Base-by-base conservation (phyloP, 2,113 vertebrate genomes). In the Cyanoramphus novaezelandiae region DNA sequence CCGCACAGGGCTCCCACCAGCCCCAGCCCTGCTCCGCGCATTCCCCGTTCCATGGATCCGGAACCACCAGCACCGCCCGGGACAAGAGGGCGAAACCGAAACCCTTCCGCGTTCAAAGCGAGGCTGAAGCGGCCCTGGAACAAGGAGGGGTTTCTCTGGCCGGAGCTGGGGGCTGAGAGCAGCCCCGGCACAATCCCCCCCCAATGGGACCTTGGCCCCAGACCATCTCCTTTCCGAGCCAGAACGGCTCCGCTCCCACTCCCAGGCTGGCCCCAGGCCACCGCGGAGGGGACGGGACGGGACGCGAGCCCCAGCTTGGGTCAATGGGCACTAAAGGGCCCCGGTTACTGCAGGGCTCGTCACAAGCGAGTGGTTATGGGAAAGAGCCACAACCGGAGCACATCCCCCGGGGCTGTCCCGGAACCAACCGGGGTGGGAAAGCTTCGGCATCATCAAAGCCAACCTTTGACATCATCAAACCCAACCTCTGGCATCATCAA, bases 221-320 rank as follows among this genome's bases (percentile, higher is more conserved):
- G n/a, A n/a, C n/a, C n/a, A n/a, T n/a, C n/a, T n/a, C n/a, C 37
- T 44, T 55, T 31, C 52, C 0, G 1, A 75, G n/a, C 7, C 3
- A 10, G 41, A 85, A 7, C 0, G 2, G 29, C 4, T 6, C 18
- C 5, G 12, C 39, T 67, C 71, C 24, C 82, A 3, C 25, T 79
- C 35, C 20, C 65, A 65, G 23, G 4, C 44, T 17, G 2, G 7
- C 25, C 46, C 79, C 70, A 41, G 75, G n/a, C 35, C 25, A 13
- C 67, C 13, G 39, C 52, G 43, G 14, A 2, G 1, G 33, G 23
- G 11, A 10, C 12, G 12, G 12, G 33, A 23, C 8, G 37, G 37
- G 37, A 37, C 55, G 7, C 20, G 4, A 23, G 55, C 33, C 55
- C 55, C 13, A 15, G 33, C 55, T 9, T 7, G 55, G 55, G 33